Evolutionary conservation across 2,113 vertebrate genomes (phyloP), one percentile per base, ranked within the genome.

Genomic region (Psilopsiagon aymara): DNA sequence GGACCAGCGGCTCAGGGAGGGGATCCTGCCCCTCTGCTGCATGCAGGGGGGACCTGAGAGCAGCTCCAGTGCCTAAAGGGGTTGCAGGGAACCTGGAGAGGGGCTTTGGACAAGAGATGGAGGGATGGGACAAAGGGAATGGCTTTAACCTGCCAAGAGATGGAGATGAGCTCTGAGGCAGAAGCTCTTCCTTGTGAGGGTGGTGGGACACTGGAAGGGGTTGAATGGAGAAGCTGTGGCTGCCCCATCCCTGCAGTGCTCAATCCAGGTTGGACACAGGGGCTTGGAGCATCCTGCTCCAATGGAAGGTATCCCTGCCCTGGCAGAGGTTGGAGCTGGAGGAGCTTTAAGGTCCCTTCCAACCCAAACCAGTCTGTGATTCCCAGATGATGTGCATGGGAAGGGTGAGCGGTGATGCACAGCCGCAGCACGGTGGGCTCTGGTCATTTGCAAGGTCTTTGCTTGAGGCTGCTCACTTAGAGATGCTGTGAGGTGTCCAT

Each of bases 401-500:
- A 62, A 35, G 60, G n/a, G 20, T 9, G 62, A 24, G 82, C 66
- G 31, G 9, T 0, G 3, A 59, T 2, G 29, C 41, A 8, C 1
- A 6, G 63, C n/a, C 27, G 35, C 15, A 4, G 7, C 10, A 0
- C 0, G 41, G 35, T 55, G 16, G 46, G 4, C 28, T 53, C 52
- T 18, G 20, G 21, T 7, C 6, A 0, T 53, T 18, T 46, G 18
- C 59, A 73, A 46, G 27, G 44, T 6, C 70, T 79, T 74, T 11
- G 19, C n/a, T 43, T 10, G 31, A 21, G 15, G 11, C 17, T 17
- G 17, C 27, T 31, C 44, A 13, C 31, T 31, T 9, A 7, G 44
- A 31, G 24, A 13, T 31, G 21, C 4, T 28, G 13, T 20, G 75
- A 60, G 66, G 10, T 4, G 5, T 12, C 44, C 25, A 1, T 41